Evolutionary conservation across 2,888 invertebrate genomes (phyloP), one percentile per base, ranked within the genome.

Genomic region (Timandra comae): DNA sequence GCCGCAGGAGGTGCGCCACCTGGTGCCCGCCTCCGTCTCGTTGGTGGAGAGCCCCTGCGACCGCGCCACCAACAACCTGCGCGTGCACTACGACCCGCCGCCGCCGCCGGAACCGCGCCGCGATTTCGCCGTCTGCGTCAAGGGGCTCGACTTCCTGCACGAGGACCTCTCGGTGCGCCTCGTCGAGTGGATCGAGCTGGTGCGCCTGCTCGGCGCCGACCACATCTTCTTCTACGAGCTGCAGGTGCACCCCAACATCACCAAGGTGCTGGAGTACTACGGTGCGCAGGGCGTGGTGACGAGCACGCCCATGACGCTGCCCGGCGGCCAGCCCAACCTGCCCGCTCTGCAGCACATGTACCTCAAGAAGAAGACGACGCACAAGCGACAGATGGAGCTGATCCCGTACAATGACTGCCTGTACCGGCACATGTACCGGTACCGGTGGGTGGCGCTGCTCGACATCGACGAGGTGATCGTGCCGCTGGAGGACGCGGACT

Each of bases 381-480:
- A 97, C 79, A 98, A 98, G 77, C 88, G 97, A 7, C 95, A 97
- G 72, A 96, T 97, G 81, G 98, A 98, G 78, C 88, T 98, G 39
- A 95, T 98, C 54, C 97, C 97, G 7, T 98, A 98, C 87, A 98
- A 98, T 75, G 98, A 98, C 75, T 98, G 98, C 64, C 88, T 98
- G 33, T 97, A 97, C 82, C 92, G 95, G 68, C 94, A 97, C 68
- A 90, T 97, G 86, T 94, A 96, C 71, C 88, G 92, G 46, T 97
- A 97, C 76, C 91, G 94, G 45, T 96, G 94, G 79, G 91, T 97
- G 33, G 95, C 94, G n/a, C 85, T 98, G 38, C 86, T 97, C 31
- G 98, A 98, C 71, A 93, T 96, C 46, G 98, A 98, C 78, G 98
- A 98, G 78, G 93, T 97, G 34, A 96, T 98, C 53, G 95, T 98